A percentile compares a stretch with the other conserved stretches of the same genome.
Conservation (phyloP, 2,888 invertebrate species). For the Papilio protenor region DNA sequence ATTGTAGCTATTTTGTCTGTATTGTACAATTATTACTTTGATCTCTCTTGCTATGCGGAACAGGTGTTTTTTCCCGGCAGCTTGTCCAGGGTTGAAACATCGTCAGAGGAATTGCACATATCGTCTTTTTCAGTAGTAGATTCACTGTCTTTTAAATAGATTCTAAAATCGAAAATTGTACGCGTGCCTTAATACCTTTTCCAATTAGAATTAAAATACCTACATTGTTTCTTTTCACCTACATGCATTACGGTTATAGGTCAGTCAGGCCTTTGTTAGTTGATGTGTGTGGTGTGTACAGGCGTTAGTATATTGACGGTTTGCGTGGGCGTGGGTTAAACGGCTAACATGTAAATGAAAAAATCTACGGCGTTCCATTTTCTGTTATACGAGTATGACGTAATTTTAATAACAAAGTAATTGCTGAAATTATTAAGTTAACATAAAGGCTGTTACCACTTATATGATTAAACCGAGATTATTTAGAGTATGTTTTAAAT, state of each 20-base stretch:
- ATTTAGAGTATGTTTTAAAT: neutral
- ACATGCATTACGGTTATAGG: conserved; percentile 16
- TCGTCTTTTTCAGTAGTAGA: no score
- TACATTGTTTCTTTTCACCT: neutral
- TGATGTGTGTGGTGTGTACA: conserved; percentile 15
- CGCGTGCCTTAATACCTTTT: neutral
- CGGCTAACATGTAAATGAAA: conserved; percentile 29
- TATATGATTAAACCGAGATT: neutral
- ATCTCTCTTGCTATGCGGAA: no score
- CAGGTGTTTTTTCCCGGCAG: no score
- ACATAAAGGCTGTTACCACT: neutral
- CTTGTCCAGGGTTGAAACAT: no score
- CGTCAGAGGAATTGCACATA: no score
- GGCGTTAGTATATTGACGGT: conserved; percentile 6
- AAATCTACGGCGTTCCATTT: neutral
- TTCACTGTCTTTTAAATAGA: no score
- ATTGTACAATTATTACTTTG: no score
- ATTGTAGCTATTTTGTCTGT: no score
- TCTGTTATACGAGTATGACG: conserved; percentile 15
- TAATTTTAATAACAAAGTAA: conserved; percentile 12
- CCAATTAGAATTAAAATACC: neutral
- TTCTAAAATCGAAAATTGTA: neutral
- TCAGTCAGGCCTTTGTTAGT: conserved; percentile 19
- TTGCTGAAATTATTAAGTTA: neutral
- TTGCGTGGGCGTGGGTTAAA: conserved; percentile 34